These are phyloP conservation scores for Ornithoptera alexandrae DNA, from an alignment of 2,888 invertebrate genomes.

Conservation along the genomic window DNA sequence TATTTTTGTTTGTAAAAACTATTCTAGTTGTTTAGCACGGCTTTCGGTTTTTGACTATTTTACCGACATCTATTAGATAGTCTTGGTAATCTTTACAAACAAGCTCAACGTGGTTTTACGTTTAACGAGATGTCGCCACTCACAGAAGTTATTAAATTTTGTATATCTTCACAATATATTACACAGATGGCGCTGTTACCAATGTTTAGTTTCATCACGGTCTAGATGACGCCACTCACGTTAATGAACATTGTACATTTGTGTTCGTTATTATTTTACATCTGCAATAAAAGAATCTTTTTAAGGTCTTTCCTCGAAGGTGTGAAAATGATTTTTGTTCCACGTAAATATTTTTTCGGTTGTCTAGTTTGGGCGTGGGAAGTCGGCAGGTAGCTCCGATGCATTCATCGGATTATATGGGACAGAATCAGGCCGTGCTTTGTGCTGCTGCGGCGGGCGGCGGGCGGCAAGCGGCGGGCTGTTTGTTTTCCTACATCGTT, in stretches of 20 bases:
- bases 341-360: constrained; percentile 48
- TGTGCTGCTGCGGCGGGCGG: neutral
- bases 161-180: neutral
- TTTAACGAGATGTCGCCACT: constrained; percentile 30
- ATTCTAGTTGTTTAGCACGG: too few species aligned
- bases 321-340: constrained; percentile 77
- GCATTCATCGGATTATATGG: constrained; percentile 47
- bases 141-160: neutral
- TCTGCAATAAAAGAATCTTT: constrained; percentile 60
- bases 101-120: too few species aligned
- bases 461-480: neutral
- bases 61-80: too few species aligned
- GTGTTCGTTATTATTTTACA: constrained; percentile 71
- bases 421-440: constrained; percentile 1
- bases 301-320: constrained; percentile 72
- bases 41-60: too few species aligned
- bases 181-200: constrained; percentile 40
- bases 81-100: too few species aligned
- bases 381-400: constrained; percentile 52
- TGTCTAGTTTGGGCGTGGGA: constrained; percentile 65
- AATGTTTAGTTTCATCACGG: neutral
- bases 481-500: neutral
- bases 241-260: constrained; percentile 50
- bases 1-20: too few species aligned
- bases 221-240: constrained; percentile 55